These are phyloP conservation scores for Caenorhabditis brenneri DNA, from an alignment of 1,140 invertebrate genomes.

Conservation along the genomic window DNA sequence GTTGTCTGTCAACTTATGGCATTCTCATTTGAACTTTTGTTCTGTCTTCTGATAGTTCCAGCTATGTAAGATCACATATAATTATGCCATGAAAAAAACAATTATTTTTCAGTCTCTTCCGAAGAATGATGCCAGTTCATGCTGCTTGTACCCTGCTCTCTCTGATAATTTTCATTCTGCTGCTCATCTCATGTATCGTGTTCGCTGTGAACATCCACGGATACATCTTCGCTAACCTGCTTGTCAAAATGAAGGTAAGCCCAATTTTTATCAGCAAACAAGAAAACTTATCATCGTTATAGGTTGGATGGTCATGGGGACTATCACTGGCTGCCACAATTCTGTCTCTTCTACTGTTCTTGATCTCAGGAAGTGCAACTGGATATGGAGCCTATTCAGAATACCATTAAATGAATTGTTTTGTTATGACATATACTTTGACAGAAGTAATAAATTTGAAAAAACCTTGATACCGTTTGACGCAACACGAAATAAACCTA, in stretches of 20 bases:
- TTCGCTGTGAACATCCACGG: background rate
- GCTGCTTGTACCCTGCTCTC: background rate
- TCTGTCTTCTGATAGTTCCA: background rate
- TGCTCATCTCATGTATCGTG: background rate
- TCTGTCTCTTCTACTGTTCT: background rate
- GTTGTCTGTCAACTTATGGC: conserved; percentile 15
- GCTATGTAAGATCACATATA: background rate
- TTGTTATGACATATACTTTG: background rate
- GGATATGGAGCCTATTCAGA: conserved; percentile 16
- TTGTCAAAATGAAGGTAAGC: background rate
- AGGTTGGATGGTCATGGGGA: conserved; percentile 18
- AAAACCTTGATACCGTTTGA: no score
- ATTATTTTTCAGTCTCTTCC: background rate
- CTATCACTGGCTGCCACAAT: conserved; percentile 1
- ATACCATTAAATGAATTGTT: background rate
- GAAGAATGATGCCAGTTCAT: conserved; percentile 35
- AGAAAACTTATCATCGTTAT: background rate
- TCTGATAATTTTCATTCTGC: background rate
- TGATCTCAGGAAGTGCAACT: conserved; percentile 20
- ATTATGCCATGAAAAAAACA: no score
- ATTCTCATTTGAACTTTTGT: conserved; percentile 4
- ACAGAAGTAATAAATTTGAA: no score
- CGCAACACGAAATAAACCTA: no score
- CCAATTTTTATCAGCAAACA: background rate
- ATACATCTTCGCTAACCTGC: no score